Percentiles rank a stretch among this genome's conserved stretches.
phyloP scores from a whole-genome alignment of 30 jellyfish, hydroid and myxozoan species.

The Cassiopea andromeda region DNA sequence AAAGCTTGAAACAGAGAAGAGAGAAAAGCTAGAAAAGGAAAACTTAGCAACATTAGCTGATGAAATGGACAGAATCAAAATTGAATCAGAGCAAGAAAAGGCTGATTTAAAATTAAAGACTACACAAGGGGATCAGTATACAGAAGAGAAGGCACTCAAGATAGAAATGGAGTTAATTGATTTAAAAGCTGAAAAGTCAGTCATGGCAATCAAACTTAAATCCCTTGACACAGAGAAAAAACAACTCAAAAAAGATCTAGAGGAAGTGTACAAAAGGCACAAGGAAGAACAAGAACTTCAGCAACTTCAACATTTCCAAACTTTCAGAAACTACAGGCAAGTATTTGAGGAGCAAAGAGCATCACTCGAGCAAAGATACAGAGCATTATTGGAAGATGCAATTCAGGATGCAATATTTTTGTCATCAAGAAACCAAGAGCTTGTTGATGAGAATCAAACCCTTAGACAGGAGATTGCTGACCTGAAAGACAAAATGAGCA shows the following conservation, averaged over 20 bases:
- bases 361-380: constrained; percentile 91
- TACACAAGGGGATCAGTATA: constrained; percentile 48
- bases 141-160: constrained; percentile 77
- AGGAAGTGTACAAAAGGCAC: constrained; percentile 85
- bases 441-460: constrained; percentile 89
- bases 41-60: constrained; percentile 91
- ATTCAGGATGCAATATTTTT: constrained; percentile 94
- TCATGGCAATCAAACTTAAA: constrained; percentile 96
- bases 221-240: constrained; percentile 85
- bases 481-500: constrained; percentile 77
- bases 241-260: constrained; percentile 72
- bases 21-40: constrained; percentile 90
- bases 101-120: constrained; percentile 84
- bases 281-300: constrained; percentile 93
- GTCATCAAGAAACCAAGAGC: constrained; percentile 97
- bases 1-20: constrained; percentile 85
- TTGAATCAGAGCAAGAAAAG: constrained; percentile 94
- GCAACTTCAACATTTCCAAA: constrained; percentile 96
- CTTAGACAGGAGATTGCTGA: constrained; percentile 93
- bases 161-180: constrained; percentile 89
- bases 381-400: constrained; percentile 94
- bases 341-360: constrained; percentile 97
- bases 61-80: constrained; percentile 94
- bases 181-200: constrained; percentile 91
- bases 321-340: constrained; percentile 96